A percentile compares a stretch with the other conserved stretches of the same genome.
Evolutionary conservation across 2,888 invertebrate genomes (phyloP).

Genomic region (Cetonia aurata): DNA sequence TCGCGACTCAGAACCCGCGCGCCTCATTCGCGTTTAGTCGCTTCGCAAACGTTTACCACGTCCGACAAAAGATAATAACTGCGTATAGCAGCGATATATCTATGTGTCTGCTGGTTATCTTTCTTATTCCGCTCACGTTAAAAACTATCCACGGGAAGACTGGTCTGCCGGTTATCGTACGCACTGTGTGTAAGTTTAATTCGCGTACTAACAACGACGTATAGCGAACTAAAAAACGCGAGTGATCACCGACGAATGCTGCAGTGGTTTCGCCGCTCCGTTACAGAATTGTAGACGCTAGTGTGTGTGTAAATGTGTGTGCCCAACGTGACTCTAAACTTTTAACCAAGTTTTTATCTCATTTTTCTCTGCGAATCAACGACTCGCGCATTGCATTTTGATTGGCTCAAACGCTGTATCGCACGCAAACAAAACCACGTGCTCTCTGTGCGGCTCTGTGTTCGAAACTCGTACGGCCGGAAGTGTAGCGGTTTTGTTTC

Average conservation of each 20-base stretch:
- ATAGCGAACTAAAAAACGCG: slow-evolving; percentile 19
- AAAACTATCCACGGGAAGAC: slow-evolving; percentile 39
- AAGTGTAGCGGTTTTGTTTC: slow-evolving; percentile 37
- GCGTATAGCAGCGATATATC: slow-evolving; percentile 19
- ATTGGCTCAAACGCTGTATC: slow-evolving; percentile 56
- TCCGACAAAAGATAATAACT: slow-evolving; percentile 39
- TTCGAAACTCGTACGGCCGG: slow-evolving; percentile 37
- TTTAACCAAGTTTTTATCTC: slow-evolving; percentile 60
- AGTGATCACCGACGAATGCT: slow-evolving; percentile 25
- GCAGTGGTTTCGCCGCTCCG: slow-evolving; percentile 1
- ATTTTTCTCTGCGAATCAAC: slow-evolving; percentile 59
- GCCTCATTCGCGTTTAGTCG: slow-evolving; percentile 52
- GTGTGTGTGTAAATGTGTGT: slow-evolving; percentile 29
- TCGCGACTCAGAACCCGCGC: slow-evolving; percentile 50
- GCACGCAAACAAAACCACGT: slow-evolving; percentile 58
- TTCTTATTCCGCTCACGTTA: slow-evolving; percentile 13
- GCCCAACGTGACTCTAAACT: slow-evolving; percentile 54
- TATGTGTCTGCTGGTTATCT: slow-evolving; percentile 32
- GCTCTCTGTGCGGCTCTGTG: slow-evolving; percentile 46
- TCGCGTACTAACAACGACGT: slow-evolving; percentile 2
- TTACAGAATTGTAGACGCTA: slow-evolving; percentile 26
- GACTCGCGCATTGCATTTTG: slow-evolving; percentile 49
- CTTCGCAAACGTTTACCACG: slow-evolving; percentile 49
- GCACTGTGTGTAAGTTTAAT: slow-evolving; percentile 11
- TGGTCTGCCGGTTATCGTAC: slow-evolving; percentile 5